Base-by-base conservation (phyloP, 2,888 invertebrate species). In the Apeira syringaria region DNA sequence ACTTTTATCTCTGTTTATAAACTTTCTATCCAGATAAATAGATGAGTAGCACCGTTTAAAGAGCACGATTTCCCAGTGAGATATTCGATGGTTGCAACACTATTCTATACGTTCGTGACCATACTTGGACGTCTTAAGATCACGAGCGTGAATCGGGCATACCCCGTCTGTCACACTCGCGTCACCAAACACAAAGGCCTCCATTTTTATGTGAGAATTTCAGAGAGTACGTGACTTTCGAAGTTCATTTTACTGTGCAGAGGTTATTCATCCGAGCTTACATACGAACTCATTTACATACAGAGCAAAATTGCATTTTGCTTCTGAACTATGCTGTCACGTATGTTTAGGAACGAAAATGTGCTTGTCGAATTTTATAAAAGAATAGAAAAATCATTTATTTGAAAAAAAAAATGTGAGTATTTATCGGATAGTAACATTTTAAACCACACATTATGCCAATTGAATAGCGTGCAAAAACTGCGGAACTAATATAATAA, bases 41-140 rank as follows among this genome's bases (percentile, higher is more conserved):
- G 43, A 52, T 33, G 49, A 46, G 43, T 41, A 45, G 47, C 46
- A 37, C 43, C 44, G 56, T 47, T 50, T 29, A 47, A 58, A 58
- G 52, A 56, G 55, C 74, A 74, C 73, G 72, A 70, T 68, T 58
- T 64, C 52, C 53, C 65, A 53, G 62, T 58, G 58, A 70, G 64
- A 72, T 73, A 65, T 71, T 63, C 58, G 61, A 59, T 64, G 56
- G 64, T 80, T 76, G 75, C 75, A 75, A 80, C 80, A 80, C 74
- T 73, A 70, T 75, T 79, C 74, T 72, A 75, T 74, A 69, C 74
- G 71, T 71, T 85, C 85, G 85, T 85, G 86, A 83, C 80, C 73
- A 74, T 68, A 74, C 65, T 72, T 61, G 64, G 67, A 62, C 64
- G 74, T 61, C 59, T 68, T 60, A 59, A 55, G 66, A 74, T 74